phyloP scores from a whole-genome alignment of 2,888 invertebrate genomes.

The Aromia moschata region DNA sequence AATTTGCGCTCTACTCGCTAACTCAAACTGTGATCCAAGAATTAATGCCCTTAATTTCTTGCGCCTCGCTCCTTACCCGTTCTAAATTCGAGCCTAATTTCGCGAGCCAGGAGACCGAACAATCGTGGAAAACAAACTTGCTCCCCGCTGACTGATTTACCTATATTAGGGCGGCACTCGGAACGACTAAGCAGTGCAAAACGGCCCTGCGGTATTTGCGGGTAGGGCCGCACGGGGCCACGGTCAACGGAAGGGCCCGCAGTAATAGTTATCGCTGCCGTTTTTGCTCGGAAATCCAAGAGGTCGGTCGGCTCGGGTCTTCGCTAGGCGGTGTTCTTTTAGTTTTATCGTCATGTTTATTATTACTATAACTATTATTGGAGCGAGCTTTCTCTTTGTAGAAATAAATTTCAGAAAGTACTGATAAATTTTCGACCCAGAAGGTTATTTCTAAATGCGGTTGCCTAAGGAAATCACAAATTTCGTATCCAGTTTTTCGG shows the following conservation, averaged over 20 bases:
- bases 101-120: background rate
- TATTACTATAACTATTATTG: too few relatives aligned
- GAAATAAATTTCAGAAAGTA: too few relatives aligned
- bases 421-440: too few relatives aligned
- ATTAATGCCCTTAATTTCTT: too few relatives aligned
- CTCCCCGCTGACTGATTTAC: conserved; percentile 29
- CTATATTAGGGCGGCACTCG: conserved; percentile 18
- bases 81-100: too few relatives aligned
- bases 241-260: conserved; percentile 19
- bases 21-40: too few relatives aligned
- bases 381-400: too few relatives aligned
- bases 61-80: too few relatives aligned
- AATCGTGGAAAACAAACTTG: conserved; percentile 29
- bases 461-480: too few relatives aligned
- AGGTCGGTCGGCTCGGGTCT: background rate
- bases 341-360: background rate
- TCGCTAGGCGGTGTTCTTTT: background rate
- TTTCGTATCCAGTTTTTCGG: too few relatives aligned
- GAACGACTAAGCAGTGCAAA: conserved; percentile 26
- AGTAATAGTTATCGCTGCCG: conserved; percentile 12
- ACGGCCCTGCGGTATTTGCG: conserved; percentile 30
- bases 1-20: too few relatives aligned
- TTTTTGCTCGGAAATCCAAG: conserved; percentile 17
- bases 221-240: conserved; percentile 30
- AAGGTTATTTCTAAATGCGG: too few relatives aligned